Base-by-base conservation (phyloP, 2,797 vertebrate species). In the Sebastes aleutianus region DNA sequence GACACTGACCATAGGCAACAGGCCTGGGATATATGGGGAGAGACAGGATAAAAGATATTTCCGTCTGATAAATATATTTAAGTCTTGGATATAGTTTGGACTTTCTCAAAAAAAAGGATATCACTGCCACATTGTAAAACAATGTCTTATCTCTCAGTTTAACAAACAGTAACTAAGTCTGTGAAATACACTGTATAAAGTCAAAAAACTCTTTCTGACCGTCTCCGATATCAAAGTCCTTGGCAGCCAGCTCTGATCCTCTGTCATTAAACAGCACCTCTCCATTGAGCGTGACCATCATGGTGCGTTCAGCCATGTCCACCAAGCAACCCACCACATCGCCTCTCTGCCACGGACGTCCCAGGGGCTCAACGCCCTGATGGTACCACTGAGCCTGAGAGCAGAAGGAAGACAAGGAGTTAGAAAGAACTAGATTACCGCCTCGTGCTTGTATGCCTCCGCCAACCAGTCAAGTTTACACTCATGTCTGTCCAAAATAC, bases 251-350 rank as follows among this genome's bases (percentile, higher is more conserved):
- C 76, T 99, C 98, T 0, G 97, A 98, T 63, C 98, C 98, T 3
- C 93, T 96, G 73, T 97, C 96, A 88, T 98, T 97, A 63, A 99
- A 96, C 26, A 98, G 95, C 78, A 98, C 92, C 91, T 98, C 97
- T 67, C 98, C 98, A 20, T 99, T 99, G 77, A 99, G 95, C 1
- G 97, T 98, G 93, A 99, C 96, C 95, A 98, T 97, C 96, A 99
- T 97, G 56, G 96, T 97, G 83, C 93, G 91, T 34, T 97, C 96
- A n/a, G 94, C 94, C 95, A 98, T 93, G 88, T 99, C 97, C 70
- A 98, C 94, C 96, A 99, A 95, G 73, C 98, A 99, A 8, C 97
- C 97, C 77, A 98, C 96, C 22, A 99, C 96, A 73, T 99, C 97
- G 0, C 97, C 97, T 10, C 90, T 94, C 88, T 96, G 94, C 98